Percentiles rank a stretch among this genome's conserved stretches.
Evolutionary conservation across 2,888 invertebrate species (phyloP).

Genomic region (Euzetes globulus): DNA sequence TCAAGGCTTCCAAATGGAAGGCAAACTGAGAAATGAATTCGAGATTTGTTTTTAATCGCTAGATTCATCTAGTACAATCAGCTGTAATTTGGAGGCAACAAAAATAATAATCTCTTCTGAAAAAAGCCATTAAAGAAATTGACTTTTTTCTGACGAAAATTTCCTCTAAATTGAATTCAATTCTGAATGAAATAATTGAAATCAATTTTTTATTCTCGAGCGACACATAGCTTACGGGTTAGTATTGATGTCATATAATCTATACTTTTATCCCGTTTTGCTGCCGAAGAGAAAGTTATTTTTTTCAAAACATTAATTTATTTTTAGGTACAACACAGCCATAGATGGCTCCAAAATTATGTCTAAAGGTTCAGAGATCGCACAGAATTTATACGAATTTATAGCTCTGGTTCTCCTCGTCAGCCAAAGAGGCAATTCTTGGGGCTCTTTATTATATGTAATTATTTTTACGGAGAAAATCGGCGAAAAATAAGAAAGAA

Average conservation of each 20-base stretch:
- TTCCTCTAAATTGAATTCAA: not conserved
- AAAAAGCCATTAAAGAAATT: not conserved
- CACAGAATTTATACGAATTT: not conserved
- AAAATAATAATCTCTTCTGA: not conserved
- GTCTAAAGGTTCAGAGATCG: not conserved
- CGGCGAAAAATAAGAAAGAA: not conserved
- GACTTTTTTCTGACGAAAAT: not conserved
- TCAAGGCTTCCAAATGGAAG: too few species aligned
- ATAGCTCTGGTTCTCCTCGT: not conserved
- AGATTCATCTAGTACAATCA: too few species aligned
- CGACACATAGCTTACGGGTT: not conserved
- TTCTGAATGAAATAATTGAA: slow-evolving; percentile 4
- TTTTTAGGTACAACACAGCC: not conserved
- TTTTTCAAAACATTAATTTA: not conserved
- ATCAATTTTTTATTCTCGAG: not conserved
- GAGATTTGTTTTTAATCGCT: too few species aligned
- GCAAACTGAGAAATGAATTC: too few species aligned
- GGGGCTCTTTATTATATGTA: not conserved
- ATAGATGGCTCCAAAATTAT: not conserved
- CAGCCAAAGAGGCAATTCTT: not conserved
- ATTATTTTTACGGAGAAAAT: not conserved
- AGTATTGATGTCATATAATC: not conserved
- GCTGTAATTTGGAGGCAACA: not conserved
- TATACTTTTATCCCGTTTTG: not conserved
- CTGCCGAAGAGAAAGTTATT: not conserved